A percentile compares a stretch with the other conserved stretches of the same genome.
Conservation (phyloP, 2,888 invertebrate genomes). For the Thereva nobilitata region DNA sequence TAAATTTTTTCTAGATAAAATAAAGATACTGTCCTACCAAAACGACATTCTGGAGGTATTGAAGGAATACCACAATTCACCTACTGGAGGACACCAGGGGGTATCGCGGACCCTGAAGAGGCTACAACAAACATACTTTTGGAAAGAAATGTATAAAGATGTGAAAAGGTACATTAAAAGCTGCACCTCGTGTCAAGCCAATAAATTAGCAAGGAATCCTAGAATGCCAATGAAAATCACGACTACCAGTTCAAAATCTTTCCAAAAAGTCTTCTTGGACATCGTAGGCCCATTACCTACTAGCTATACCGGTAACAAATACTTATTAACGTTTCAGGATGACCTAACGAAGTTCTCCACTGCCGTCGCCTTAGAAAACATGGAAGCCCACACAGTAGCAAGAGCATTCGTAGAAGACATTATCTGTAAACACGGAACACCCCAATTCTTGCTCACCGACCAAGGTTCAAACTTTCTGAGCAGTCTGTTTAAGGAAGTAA, state of each 20-base stretch:
- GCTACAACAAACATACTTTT: too few species aligned
- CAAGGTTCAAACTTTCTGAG: neutral
- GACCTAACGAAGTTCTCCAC: too few species aligned
- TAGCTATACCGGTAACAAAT: neutral
- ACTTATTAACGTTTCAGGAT: too few species aligned
- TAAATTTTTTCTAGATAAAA: too few species aligned
- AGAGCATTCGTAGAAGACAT: neutral
- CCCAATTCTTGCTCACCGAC: neutral
- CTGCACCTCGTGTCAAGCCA: neutral
- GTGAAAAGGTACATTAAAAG: neutral
- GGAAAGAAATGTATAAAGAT: too few species aligned
- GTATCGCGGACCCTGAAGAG: too few species aligned
- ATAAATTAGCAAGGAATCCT: neutral
- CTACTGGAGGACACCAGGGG: too few species aligned
- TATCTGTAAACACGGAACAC: neutral
- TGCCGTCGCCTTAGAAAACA: neutral
- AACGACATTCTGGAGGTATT: too few species aligned
- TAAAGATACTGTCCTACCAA: too few species aligned
- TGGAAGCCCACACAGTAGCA: neutral
- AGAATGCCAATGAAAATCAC: neutral
- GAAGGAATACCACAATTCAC: too few species aligned
- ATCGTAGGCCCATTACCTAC: neutral
- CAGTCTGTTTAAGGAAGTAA: neutral
- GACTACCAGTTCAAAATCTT: neutral
- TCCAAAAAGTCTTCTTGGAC: neutral